Conservation (phyloP, 2,888 invertebrate genomes). For the Tetragnatha montana region DNA sequence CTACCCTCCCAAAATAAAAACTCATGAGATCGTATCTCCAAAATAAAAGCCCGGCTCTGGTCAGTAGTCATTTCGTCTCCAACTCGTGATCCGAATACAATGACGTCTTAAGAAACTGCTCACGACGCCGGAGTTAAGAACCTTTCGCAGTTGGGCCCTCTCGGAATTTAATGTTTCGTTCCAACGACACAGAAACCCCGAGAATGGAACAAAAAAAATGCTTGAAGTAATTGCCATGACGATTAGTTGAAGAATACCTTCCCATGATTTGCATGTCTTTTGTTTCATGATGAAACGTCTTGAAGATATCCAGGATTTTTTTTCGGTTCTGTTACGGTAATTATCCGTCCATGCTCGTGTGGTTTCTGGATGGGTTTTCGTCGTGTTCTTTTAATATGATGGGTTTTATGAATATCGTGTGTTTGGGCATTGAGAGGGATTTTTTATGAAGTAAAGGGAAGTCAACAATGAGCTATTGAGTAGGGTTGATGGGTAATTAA, state of each 20-base stretch:
- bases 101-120: constrained; percentile 46
- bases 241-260: neutral
- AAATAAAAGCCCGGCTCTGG: constrained; percentile 42
- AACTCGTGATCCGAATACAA: constrained; percentile 60
- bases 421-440: neutral
- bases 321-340: neutral
- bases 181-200: constrained; percentile 19
- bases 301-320: constrained; percentile 11
- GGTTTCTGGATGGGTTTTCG: neutral
- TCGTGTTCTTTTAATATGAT: neutral
- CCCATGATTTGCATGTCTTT: constrained; percentile 52
- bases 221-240: constrained; percentile 32
- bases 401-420: neutral
- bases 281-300: constrained; percentile 20
- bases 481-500: neutral
- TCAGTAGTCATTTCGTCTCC: constrained; percentile 35
- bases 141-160: constrained; percentile 19
- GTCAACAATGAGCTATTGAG: neutral
- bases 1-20: constrained; percentile 1
- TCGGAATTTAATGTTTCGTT: constrained; percentile 61
- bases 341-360: constrained; percentile 14
- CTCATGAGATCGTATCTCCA: neutral
- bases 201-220: neutral
- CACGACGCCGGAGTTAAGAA: constrained; percentile 45
- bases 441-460: neutral